Evolutionary conservation across 2,888 invertebrate genomes (phyloP), one percentile per base, ranked within the genome.

Genomic region (Augiades crinisus): DNA sequence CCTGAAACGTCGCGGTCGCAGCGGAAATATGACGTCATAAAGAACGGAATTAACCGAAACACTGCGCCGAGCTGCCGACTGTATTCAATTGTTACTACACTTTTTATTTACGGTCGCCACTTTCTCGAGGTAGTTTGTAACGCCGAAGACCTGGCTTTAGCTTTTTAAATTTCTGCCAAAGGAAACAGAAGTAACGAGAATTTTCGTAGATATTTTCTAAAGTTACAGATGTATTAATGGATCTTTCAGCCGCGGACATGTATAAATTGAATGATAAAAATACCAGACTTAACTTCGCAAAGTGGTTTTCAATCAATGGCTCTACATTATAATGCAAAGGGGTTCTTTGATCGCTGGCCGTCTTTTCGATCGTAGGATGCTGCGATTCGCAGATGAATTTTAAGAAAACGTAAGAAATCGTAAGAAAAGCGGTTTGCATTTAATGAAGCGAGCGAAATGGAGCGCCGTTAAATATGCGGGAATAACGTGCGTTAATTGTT

Each of bases 401-500:
- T 12, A 30, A n/a, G 1, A 21, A 43, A 13, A 24, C 30, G 14
- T 38, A 14, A 31, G 31, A 33, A 22, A 30, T 13, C 13, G 7
- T 30, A 13, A 40, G 13, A 21, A 10, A 12, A 33, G 40, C 31
- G 22, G 22, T 16, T 40, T 30, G 47, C 47, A 37, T 47, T 47
- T 41, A 49, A 41, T 41, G 49, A 49, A 41, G 40, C 49, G 17
- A 22, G 41, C 17, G 41, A 40, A 41, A 49, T 41, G 41, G 41
- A 43, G 41, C 49, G 34, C 34, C 49, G 49, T 36, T 41, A 43
- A 43, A 43, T 41, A 36, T 33, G 49, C 41, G 34, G 53, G 47
- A 43, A 50, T 44, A 53, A 50, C 43, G 55, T 55, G 53, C 40
- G 47, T 47, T 44, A 38, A 38, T 51, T 54, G 51, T 44, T 34